These are phyloP conservation scores for Tribolium madens DNA, from an alignment of 1,140 invertebrate genomes.

Conservation along the genomic window DNA sequence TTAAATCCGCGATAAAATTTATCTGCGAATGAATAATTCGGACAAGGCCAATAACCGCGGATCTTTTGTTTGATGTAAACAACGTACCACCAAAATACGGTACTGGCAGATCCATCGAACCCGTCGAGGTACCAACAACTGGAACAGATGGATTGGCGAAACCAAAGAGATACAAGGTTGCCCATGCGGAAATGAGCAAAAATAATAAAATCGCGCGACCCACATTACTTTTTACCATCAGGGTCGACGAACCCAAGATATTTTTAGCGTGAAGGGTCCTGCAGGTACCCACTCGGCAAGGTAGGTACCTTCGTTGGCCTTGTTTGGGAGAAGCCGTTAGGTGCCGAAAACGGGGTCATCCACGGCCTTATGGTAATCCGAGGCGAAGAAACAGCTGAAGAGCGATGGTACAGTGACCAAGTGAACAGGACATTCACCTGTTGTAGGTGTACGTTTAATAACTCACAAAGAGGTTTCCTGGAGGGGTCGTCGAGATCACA, in stretches of 20 bases:
- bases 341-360: background rate
- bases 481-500: background rate
- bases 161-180: conserved; percentile 32
- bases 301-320: conserved; percentile 30
- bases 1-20: conserved; percentile 18
- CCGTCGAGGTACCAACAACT: background rate
- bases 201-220: conserved; percentile 42
- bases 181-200: conserved; percentile 42
- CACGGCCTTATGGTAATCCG: background rate
- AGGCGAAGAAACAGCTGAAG: background rate
- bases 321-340: conserved; percentile 10
- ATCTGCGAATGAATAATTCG: conserved; percentile 10
- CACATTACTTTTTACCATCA: conserved; percentile 29
- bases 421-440: conserved; percentile 52
- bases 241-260: conserved; percentile 5
- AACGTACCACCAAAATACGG: conserved; percentile 11
- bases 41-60: conserved; percentile 25
- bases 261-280: background rate
- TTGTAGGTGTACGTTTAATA: conserved; percentile 40
- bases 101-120: background rate
- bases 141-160: conserved; percentile 19
- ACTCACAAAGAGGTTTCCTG: conserved; percentile 10
- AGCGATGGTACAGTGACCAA: conserved; percentile 50
- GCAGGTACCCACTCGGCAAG: background rate
- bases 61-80: background rate